Conservation (phyloP, 2,113 vertebrate species). For the Mugil cephalus region DNA sequence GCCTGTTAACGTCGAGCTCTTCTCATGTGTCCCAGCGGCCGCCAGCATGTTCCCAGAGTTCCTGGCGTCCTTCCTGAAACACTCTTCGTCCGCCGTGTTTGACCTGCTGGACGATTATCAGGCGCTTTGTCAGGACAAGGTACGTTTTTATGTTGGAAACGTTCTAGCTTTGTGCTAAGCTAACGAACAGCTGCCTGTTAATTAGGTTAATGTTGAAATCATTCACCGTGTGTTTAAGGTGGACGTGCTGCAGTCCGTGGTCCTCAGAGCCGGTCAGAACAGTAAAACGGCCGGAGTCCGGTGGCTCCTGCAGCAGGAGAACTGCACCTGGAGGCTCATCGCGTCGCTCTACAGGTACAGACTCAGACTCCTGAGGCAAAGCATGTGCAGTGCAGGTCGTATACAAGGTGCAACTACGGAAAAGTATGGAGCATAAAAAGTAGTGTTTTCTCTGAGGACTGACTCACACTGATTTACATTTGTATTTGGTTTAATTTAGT, state of each 20-base stretch:
- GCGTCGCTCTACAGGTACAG: conserved; percentile 93
- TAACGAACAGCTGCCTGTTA: too few species aligned
- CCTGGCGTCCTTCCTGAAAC: conserved; percentile 89
- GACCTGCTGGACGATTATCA: conserved; percentile 95
- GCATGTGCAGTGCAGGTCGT: too few species aligned
- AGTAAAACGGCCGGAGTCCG: conserved; percentile 95
- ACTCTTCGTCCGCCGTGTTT: conserved; percentile 93
- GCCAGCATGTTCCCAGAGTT: conserved; percentile 94
- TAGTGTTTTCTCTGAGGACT: too few species aligned
- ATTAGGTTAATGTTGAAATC: too few species aligned
- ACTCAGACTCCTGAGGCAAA: too few species aligned
- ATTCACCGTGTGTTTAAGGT: too few species aligned
- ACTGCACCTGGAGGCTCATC: conserved; percentile 94
- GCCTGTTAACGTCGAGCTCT: not conserved
- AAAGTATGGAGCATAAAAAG: too few species aligned
- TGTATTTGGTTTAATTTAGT: too few species aligned
- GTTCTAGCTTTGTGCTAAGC: too few species aligned
- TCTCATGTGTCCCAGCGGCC: conserved; percentile 85
- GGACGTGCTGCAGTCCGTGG: conserved; percentile 90
- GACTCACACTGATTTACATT: too few species aligned
- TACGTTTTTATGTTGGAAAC: conserved; percentile 6
- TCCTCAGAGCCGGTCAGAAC: conserved; percentile 91
- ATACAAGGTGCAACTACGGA: too few species aligned
- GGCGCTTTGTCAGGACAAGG: conserved; percentile 89
- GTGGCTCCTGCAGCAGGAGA: conserved; percentile 97